A percentile compares a stretch with the other conserved stretches of the same genome.
These are phyloP conservation scores for Rhamnusium bicolor DNA, from an alignment of 2,888 invertebrate genomes.

Conservation along the genomic window DNA sequence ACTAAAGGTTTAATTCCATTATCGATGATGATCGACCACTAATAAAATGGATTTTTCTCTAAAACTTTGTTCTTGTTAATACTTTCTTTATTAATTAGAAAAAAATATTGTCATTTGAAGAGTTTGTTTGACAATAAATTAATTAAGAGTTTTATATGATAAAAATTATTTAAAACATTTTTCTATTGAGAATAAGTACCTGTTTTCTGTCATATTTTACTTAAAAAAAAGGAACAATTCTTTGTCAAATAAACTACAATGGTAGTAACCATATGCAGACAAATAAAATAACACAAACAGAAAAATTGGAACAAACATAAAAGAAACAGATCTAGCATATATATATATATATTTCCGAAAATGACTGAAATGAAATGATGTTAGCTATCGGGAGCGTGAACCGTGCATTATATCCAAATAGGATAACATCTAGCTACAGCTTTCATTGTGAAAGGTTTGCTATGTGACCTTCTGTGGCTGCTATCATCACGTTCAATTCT, in stretches of 20 bases:
- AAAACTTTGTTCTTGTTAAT: too few species aligned
- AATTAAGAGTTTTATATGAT: too few species aligned
- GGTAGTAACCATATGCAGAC: background rate
- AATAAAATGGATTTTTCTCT: too few species aligned
- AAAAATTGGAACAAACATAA: background rate
- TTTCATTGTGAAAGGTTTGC: background rate
- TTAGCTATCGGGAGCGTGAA: constrained; percentile 21
- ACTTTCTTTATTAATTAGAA: too few species aligned
- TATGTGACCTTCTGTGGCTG: background rate
- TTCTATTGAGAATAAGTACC: too few species aligned
- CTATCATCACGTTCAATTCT: background rate
- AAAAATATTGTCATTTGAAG: too few species aligned
- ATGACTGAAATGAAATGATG: constrained; percentile 23
- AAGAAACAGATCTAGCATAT: constrained; percentile 27
- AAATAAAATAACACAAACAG: background rate
- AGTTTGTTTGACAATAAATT: too few species aligned
- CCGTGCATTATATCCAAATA: constrained; percentile 13
- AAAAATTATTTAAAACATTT: too few species aligned
- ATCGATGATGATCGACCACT: too few species aligned
- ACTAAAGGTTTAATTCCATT: too few species aligned
- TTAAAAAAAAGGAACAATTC: background rate
- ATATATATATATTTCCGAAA: constrained; percentile 32
- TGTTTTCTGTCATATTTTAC: background rate
- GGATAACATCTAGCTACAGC: background rate
- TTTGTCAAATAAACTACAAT: background rate